Base-by-base conservation (phyloP, 2,888 invertebrate genomes). In the Priocnemis perturbator region DNA sequence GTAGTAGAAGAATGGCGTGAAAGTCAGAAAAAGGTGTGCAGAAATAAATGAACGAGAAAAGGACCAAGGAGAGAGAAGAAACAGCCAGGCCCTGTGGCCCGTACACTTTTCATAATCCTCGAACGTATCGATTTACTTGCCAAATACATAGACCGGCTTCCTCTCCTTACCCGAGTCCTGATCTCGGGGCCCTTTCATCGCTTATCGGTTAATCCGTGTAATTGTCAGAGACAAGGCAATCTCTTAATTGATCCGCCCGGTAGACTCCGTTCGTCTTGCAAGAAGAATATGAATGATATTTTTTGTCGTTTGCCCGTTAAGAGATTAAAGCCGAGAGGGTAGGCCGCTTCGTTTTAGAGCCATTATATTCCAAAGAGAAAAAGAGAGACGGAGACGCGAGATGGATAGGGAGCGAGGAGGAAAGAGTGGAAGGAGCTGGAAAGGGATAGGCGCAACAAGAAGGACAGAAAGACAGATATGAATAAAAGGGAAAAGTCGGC, bases 321-420 rank as follows among this genome's bases (percentile, higher is more conserved):
- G 85, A 87, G 87, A 87, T 87, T 87, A 87, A 87, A 86, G 85
- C 81, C 74, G 74, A 76, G 71, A 76, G 79, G 73, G 72, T 81
- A 71, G 77, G 74, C 67, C 77, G 81, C 78, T 85, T 85, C 85
- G 82, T 86, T 87, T 86, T 84, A 82, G 81, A 82, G 71, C 77
- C 82, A 86, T 86, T 87, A 85, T 86, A 85, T 79, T 78, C 80
- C 60, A 65, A 60, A 53, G 73, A 64, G 66, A 58, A 60, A 60
- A 53, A 57, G 58, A 20, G 52, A 61, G 37, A 60, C 21, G 47
- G 58, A 44, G 60, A 52, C 20, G 37, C 21, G 21, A 30, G 45
- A 26, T 4, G 48, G 66, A 53, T 59, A 61, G 37, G 7, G 37
- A 37, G 45, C 57, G 19, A n/a, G 69, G 53, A n/a, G 57, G 37